Percentiles rank a stretch among this genome's conserved stretches.
phyloP scores from a whole-genome alignment of 2,888 invertebrate genomes.

The Drosophila melanosoma region DNA sequence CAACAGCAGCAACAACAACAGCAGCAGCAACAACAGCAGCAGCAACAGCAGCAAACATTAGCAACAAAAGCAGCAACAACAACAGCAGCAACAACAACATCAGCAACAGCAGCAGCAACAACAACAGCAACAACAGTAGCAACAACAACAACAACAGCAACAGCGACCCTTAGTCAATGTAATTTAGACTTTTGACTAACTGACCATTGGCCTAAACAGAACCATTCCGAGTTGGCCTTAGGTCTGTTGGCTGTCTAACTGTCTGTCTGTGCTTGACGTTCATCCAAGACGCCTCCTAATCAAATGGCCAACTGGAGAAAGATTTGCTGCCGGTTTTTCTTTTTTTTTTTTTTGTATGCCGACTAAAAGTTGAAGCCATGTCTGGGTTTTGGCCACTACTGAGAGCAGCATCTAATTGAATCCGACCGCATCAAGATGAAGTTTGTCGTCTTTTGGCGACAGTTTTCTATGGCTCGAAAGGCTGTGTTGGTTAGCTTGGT shows the following conservation, averaged over 20 bases:
- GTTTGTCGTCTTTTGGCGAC: constrained; percentile 73
- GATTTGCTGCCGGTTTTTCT: neutral
- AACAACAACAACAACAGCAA: neutral
- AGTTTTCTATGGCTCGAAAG: constrained; percentile 64
- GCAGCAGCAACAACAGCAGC: constrained; percentile 31
- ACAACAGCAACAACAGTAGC: constrained; percentile 7
- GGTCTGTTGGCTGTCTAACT: neutral
- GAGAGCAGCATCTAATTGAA: constrained; percentile 68
- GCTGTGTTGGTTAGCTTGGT: constrained; percentile 3
- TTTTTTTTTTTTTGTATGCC: constrained; percentile 10
- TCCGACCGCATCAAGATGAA: constrained; percentile 73
- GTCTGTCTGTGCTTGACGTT: constrained; percentile 2
- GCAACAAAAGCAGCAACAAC: constrained; percentile 7
- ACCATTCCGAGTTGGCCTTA: neutral
- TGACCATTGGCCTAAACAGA: constrained; percentile 44
- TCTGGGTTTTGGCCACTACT: constrained; percentile 7
- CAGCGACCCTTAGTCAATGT: constrained; percentile 25
- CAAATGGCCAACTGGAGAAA: constrained; percentile 15
- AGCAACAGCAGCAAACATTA: constrained; percentile 36
- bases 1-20: neutral
- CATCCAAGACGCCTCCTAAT: constrained; percentile 33
- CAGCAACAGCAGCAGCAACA: constrained; percentile 40
- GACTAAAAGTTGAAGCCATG: constrained; percentile 18
- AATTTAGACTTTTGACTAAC: constrained; percentile 58
- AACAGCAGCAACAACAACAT: constrained; percentile 28